phyloP scores from a whole-genome alignment of 2,888 invertebrate genomes.

The Hypomecis punctinalis region DNA sequence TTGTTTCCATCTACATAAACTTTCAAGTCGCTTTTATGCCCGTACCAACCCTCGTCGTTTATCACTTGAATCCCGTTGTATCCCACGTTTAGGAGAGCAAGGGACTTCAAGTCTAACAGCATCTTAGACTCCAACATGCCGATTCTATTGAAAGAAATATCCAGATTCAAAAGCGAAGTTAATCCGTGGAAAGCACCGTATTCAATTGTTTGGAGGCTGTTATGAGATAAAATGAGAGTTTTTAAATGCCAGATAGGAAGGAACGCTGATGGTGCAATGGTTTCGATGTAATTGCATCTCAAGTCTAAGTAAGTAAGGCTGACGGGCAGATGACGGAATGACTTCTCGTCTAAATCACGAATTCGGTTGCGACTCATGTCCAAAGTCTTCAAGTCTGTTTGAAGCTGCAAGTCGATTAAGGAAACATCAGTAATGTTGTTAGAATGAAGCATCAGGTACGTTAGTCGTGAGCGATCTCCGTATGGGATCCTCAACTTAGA shows the following conservation, averaged over 20 bases:
- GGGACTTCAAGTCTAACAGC: slow-evolving; percentile 65
- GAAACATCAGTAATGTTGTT: slow-evolving; percentile 67
- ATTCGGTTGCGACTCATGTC: slow-evolving; percentile 69
- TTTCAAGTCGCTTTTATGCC: slow-evolving; percentile 58
- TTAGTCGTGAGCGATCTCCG: slow-evolving; percentile 63
- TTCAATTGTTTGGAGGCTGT: slow-evolving; percentile 58
- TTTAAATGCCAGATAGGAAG: slow-evolving; percentile 54
- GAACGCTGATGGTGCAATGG: slow-evolving; percentile 67
- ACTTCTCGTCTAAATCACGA: slow-evolving; percentile 53
- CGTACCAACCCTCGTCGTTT: slow-evolving; percentile 66
- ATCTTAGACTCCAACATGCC: slow-evolving; percentile 63
- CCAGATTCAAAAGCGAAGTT: slow-evolving; percentile 52
- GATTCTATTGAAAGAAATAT: slow-evolving; percentile 63
- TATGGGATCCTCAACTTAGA: slow-evolving; percentile 58
- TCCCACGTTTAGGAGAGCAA: slow-evolving; percentile 60
- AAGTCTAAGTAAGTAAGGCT: slow-evolving; percentile 62
- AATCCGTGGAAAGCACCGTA: slow-evolving; percentile 71
- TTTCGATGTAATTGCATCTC: slow-evolving; percentile 60
- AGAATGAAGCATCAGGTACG: slow-evolving; percentile 58
- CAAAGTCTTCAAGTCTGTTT: slow-evolving; percentile 58
- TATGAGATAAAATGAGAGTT: slow-evolving; percentile 64
- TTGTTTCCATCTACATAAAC: slow-evolving; percentile 71
- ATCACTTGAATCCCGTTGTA: slow-evolving; percentile 61
- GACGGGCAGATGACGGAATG: slow-evolving; percentile 59
- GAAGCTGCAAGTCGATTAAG: slow-evolving; percentile 58